Conservation (phyloP, 2,797 vertebrate species). For the Chrosomus eos region DNA sequence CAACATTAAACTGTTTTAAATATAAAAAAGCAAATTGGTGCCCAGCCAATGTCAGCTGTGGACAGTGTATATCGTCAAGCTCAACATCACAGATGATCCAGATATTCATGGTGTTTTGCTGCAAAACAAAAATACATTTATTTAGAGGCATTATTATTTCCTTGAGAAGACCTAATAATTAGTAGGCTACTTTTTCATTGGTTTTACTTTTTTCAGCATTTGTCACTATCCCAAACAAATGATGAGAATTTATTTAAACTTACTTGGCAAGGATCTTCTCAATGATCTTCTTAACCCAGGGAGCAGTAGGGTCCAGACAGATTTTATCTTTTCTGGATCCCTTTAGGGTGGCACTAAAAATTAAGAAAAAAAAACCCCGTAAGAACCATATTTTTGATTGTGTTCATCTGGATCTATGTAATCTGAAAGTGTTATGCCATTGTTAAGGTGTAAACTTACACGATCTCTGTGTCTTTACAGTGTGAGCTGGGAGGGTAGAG, state of each 20-base stretch:
- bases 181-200: background rate
- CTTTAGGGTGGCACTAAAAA: constrained; percentile 60
- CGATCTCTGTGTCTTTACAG: constrained; percentile 64
- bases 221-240: background rate
- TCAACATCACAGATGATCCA: background rate
- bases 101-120: constrained; percentile 2
- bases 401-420: background rate
- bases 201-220: background rate
- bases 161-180: background rate
- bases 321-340: constrained; percentile 23
- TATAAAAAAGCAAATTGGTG: background rate
- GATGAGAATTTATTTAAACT: constrained; percentile 16
- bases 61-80: background rate
- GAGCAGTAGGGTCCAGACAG: constrained; percentile 55
- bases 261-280: constrained; percentile 59
- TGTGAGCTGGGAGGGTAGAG: constrained; percentile 58
- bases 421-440: background rate
- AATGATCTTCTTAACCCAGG: constrained; percentile 56
- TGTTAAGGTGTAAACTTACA: constrained; percentile 50
- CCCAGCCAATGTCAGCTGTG: background rate
- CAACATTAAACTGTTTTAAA: background rate
- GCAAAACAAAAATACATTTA: constrained; percentile 13
- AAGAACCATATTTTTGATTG: background rate
- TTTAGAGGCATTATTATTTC: background rate
- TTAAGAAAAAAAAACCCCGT: background rate